phyloP scores from a whole-genome alignment of 2,888 invertebrate species.

The Acanthosepion esculentum region DNA sequence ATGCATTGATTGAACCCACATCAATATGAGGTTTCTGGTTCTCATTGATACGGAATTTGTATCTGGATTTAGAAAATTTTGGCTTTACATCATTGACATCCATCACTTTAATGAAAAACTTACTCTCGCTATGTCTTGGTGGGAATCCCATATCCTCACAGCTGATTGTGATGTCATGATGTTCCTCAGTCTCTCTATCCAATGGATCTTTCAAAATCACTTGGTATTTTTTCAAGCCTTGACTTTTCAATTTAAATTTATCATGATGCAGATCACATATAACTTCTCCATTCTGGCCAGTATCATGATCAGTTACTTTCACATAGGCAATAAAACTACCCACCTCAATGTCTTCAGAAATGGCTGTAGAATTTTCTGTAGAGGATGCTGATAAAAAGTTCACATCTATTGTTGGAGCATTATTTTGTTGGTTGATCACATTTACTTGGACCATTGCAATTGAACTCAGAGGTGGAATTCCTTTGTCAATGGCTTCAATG shows the following conservation, averaged over 20 bases:
- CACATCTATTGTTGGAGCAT: background rate
- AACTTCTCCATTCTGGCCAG: background rate
- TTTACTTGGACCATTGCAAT: background rate
- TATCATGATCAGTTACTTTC: slow-evolving; percentile 33
- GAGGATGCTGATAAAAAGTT: background rate
- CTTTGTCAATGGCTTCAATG: background rate
- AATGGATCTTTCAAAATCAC: slow-evolving; percentile 12
- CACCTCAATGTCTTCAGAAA: background rate
- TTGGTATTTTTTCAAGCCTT: slow-evolving; percentile 11
- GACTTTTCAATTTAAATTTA: slow-evolving; percentile 12
- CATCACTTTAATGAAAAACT: slow-evolving; percentile 1
- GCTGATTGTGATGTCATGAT: slow-evolving; percentile 22
- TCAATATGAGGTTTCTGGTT: background rate
- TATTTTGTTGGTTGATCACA: background rate
- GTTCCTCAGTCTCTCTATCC: slow-evolving; percentile 1
- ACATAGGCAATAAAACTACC: background rate
- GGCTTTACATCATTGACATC: slow-evolving; percentile 12
- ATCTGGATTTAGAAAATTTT: background rate
- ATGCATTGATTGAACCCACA: slow-evolving; percentile 1
- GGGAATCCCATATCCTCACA: slow-evolving; percentile 23
- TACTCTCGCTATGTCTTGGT: slow-evolving; percentile 8
- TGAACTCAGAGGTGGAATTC: background rate
- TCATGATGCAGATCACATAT: slow-evolving; percentile 2
- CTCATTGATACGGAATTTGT: slow-evolving; percentile 8
- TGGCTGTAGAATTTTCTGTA: background rate